phyloP scores from a whole-genome alignment of 2,797 vertebrate genomes.

The Alcedo quadribrachys region DNA sequence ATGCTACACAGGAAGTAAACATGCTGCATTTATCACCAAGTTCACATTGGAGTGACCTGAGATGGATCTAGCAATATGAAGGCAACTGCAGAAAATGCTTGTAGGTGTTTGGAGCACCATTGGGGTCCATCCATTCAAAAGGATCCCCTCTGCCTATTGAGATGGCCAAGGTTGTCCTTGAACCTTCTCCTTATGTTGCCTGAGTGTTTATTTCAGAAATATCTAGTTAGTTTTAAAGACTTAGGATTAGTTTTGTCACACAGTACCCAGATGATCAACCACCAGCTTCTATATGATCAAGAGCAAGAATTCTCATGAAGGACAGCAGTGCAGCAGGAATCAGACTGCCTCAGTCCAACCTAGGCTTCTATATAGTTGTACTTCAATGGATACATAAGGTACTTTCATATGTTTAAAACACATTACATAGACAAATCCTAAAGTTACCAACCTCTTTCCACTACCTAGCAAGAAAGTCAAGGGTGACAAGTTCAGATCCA shows the following conservation, averaged over 20 bases:
- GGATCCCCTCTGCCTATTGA: background rate
- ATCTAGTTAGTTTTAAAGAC: background rate
- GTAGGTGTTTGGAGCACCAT: background rate
- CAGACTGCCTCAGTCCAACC: background rate
- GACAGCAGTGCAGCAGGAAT: background rate
- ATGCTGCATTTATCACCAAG: background rate
- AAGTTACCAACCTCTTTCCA: background rate
- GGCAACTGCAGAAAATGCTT: background rate
- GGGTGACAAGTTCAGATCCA: background rate
- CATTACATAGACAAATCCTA: background rate
- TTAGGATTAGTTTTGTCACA: background rate
- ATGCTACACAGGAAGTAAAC: background rate
- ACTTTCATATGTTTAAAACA: background rate
- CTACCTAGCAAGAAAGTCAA: background rate
- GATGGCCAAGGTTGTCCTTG: background rate
- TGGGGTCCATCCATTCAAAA: background rate
- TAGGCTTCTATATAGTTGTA: background rate
- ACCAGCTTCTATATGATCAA: background rate
- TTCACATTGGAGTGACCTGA: background rate
- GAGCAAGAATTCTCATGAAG: background rate
- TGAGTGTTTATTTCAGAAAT: background rate
- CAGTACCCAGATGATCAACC: background rate
- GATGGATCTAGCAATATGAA: background rate
- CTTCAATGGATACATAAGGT: background rate
- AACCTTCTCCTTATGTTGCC: background rate